A percentile compares a stretch with the other conserved stretches of the same genome.
phyloP scores from a whole-genome alignment of 2,113 vertebrate genomes.

The Leptodactylus fuscus region DNA sequence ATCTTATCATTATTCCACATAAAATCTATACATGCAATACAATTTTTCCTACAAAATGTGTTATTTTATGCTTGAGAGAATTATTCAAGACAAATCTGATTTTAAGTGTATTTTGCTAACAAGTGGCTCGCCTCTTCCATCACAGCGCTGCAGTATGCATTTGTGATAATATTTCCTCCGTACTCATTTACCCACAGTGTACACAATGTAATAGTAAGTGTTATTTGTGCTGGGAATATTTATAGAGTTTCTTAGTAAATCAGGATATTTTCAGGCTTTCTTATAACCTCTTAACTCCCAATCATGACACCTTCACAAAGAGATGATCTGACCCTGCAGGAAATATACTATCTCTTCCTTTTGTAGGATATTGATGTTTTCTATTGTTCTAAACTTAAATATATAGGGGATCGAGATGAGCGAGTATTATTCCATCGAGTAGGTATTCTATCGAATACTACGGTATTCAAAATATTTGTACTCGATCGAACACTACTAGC shows the following conservation, averaged over 20 bases:
- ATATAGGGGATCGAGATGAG: too few species aligned
- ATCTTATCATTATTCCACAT: not conserved
- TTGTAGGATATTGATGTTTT: too few species aligned
- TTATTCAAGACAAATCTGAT: conserved; percentile 44
- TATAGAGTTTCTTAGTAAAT: conserved; percentile 13
- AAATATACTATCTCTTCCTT: too few species aligned
- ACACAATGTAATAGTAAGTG: conserved; percentile 42
- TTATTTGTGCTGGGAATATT: conserved; percentile 29
- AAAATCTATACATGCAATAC: conserved; percentile 5
- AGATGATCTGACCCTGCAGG: too few species aligned
- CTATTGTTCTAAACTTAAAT: too few species aligned
- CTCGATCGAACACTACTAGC: too few species aligned
- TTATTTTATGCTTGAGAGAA: conserved; percentile 53
- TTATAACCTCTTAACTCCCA: too few species aligned
- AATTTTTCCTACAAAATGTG: not conserved
- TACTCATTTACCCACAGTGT: conserved; percentile 42
- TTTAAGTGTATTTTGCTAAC: conserved; percentile 31
- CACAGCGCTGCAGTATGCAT: conserved; percentile 18
- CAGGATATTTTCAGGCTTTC: too few species aligned
- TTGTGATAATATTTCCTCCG: conserved; percentile 41
- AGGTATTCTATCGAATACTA: too few species aligned
- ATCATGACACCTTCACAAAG: too few species aligned
- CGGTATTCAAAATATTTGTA: too few species aligned
- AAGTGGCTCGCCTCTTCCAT: conserved; percentile 8
- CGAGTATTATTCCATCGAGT: too few species aligned